A percentile compares a stretch with the other conserved stretches of the same genome.
Evolutionary conservation across 2,888 invertebrate species (phyloP).

Genomic region (Scaeva pyrastri): DNA sequence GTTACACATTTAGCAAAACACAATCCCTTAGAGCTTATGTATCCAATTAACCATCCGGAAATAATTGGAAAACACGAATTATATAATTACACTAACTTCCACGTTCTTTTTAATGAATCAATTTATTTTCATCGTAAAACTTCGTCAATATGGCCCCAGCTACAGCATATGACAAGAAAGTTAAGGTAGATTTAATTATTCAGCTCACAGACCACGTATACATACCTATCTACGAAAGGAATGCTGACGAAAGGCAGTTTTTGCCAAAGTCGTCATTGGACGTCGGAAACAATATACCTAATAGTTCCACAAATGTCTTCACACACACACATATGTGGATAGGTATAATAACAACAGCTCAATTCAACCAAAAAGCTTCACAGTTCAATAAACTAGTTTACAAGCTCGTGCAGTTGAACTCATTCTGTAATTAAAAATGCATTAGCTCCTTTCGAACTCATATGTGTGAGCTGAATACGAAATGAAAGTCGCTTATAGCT

Average conservation of each 20-base stretch:
- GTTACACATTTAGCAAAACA: not conserved
- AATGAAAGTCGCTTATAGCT: constrained; percentile 24
- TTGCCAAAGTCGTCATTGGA: not conserved
- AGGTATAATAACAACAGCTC: not conserved
- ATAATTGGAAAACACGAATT: not conserved
- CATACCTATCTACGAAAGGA: too few species aligned
- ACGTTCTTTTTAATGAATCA: not conserved
- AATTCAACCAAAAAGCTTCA: constrained; percentile 3
- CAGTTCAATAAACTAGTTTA: constrained; percentile 35
- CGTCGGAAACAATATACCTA: not conserved
- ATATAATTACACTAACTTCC: not conserved
- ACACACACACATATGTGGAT: not conserved
- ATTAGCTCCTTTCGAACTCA: constrained; percentile 38
- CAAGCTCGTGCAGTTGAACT: constrained; percentile 5
- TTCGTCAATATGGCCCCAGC: not conserved
- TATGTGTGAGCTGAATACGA: constrained; percentile 35
- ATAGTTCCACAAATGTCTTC: not conserved
- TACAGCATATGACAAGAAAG: not conserved
- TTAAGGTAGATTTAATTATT: not conserved
- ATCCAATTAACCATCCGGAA: not conserved
- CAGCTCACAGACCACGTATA: not conserved
- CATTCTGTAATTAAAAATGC: constrained; percentile 64
- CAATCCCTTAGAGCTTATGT: not conserved
- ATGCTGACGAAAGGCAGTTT: not conserved
- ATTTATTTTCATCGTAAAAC: not conserved